phyloP scores from a whole-genome alignment of 2,888 invertebrate genomes.

The Sisyra terminalis region DNA sequence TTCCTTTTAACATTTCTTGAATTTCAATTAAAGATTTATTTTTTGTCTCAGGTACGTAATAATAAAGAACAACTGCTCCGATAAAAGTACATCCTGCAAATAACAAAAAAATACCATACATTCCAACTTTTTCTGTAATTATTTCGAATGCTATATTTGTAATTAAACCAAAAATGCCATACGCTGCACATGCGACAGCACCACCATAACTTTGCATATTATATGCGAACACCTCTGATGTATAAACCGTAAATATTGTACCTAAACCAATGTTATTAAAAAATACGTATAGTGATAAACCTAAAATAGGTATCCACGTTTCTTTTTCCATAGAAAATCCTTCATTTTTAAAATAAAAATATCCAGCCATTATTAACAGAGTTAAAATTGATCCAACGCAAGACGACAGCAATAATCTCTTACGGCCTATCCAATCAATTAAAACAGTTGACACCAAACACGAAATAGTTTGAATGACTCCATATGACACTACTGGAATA shows the following conservation, averaged over 20 bases:
- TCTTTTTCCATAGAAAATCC: slow-evolving; percentile 20
- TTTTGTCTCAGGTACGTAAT: slow-evolving; percentile 24
- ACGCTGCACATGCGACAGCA: slow-evolving; percentile 3
- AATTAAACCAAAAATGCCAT: slow-evolving; percentile 5
- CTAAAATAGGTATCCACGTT: slow-evolving; percentile 34
- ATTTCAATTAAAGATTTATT: slow-evolving; percentile 25
- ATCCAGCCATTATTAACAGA: slow-evolving; percentile 31
- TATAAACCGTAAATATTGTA: too few species aligned
- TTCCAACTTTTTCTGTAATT: slow-evolving; percentile 34
- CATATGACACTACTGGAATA: background rate
- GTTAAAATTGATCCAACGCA: slow-evolving; percentile 35
- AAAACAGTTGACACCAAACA: slow-evolving; percentile 23
- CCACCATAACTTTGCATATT: slow-evolving; percentile 7
- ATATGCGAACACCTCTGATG: slow-evolving; percentile 10
- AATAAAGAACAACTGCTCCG: slow-evolving; percentile 19
- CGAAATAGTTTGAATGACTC: slow-evolving; percentile 3
- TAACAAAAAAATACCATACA: slow-evolving; percentile 37
- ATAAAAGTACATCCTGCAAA: slow-evolving; percentile 18
- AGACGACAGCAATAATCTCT: slow-evolving; percentile 34
- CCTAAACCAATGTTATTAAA: slow-evolving; percentile 40
- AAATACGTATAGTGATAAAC: slow-evolving; percentile 37
- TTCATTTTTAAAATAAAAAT: slow-evolving; percentile 29
- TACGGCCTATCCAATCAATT: slow-evolving; percentile 35
- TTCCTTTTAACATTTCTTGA: slow-evolving; percentile 12
- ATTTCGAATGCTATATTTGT: slow-evolving; percentile 29